Evolutionary conservation across 2,888 invertebrate species (phyloP).

Genomic region (Lasioglossum oenotherae): DNA sequence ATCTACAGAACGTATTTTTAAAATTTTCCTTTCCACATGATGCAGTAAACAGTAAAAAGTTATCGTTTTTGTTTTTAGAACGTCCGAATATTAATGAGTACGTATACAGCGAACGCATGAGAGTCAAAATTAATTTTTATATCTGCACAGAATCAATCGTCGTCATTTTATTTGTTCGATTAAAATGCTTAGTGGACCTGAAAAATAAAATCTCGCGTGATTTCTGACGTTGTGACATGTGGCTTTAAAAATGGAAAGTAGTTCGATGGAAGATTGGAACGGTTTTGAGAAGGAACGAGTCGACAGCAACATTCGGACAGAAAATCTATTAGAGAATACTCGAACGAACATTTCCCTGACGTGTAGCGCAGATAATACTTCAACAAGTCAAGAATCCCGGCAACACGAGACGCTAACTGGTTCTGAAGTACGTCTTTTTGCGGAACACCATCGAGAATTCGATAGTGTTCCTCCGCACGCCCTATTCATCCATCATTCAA

Average conservation of each 20-base stretch:
- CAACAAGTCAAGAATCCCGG: neutral
- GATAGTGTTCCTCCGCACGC: conserved; percentile 61
- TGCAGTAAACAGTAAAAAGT: too few species aligned
- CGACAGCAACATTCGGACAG: neutral
- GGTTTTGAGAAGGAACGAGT: neutral
- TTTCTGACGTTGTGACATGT: neutral
- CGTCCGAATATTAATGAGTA: too few species aligned
- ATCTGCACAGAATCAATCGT: too few species aligned
- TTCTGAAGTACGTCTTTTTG: conserved; percentile 40
- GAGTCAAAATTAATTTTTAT: neutral
- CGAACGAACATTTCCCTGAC: neutral
- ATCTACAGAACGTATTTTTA: too few species aligned
- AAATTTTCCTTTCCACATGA: too few species aligned
- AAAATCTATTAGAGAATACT: conserved; percentile 3
- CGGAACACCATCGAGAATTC: conserved; percentile 36
- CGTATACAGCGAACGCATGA: too few species aligned
- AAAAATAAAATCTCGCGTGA: neutral
- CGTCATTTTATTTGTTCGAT: neutral
- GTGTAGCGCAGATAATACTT: neutral
- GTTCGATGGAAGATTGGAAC: neutral
- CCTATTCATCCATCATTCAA: conserved; percentile 69
- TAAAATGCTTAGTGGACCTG: neutral
- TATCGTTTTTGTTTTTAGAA: too few species aligned
- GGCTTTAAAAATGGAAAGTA: neutral
- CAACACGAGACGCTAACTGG: conserved; percentile 20